Conservation (phyloP, 2,888 invertebrate species). For the Geophilus truncorum region DNA sequence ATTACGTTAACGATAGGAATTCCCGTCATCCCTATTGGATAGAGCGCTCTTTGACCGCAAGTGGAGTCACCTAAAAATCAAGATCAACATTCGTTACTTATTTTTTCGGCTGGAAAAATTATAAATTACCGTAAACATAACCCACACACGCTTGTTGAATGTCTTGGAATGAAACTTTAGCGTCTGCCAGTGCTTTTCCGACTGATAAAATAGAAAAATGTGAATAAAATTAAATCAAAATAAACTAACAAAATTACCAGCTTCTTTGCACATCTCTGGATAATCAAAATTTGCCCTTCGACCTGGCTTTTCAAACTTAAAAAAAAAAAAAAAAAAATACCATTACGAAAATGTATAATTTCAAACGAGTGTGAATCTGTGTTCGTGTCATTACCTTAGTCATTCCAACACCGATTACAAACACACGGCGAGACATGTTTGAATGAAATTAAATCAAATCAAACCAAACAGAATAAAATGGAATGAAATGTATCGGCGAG, state of each 20-base stretch:
- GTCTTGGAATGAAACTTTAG: conserved; percentile 66
- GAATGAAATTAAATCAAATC: too few species aligned
- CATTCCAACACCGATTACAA: conserved; percentile 94
- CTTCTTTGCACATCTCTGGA: conserved; percentile 91
- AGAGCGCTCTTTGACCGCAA: conserved; percentile 88
- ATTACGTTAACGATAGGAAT: conserved; percentile 89
- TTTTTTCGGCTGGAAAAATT: too few species aligned
- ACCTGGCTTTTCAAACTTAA: conserved; percentile 87
- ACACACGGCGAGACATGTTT: conserved; percentile 56
- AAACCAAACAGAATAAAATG: too few species aligned
- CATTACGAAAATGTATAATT: not conserved
- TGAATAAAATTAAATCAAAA: not conserved
- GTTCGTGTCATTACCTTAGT: conserved; percentile 82
- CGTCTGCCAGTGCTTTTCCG: conserved; percentile 77
- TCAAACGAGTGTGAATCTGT: not conserved
- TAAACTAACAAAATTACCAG: conserved; percentile 51
- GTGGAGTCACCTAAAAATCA: conserved; percentile 94
- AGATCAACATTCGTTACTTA: not conserved
- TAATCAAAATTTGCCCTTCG: conserved; percentile 75
- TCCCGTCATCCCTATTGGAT: conserved; percentile 91
- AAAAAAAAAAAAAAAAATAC: conserved; percentile 36
- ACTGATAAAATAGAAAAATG: conserved; percentile 52
- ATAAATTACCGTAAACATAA: conserved; percentile 82
- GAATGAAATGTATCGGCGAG: too few species aligned
- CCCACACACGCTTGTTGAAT: conserved; percentile 87